Base-by-base conservation (phyloP, 2,797 vertebrate species). In the Pseudomugil gertrudae region DNA sequence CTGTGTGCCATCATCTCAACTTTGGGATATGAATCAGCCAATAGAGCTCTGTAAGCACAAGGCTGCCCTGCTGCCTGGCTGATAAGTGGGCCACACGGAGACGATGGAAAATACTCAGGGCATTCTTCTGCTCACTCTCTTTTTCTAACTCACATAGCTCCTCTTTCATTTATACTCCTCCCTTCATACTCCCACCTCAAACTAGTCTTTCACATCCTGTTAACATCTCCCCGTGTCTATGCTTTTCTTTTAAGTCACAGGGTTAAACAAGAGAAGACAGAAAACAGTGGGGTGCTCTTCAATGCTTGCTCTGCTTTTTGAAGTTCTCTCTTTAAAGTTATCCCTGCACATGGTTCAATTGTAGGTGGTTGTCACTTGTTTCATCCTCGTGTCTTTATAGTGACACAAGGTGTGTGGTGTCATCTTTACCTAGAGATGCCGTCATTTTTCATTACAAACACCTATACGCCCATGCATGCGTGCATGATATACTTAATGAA, bases 11-110 rank as follows among this genome's bases (percentile, higher is more conserved):
- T 82, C 79, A 75, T 81, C 84, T 83, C 76, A 45, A 64, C 83
- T 77, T 76, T 75, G 77, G 79, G 88, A 91, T 90, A 87, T 60
- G 80, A 91, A 89, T 92, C 89, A 89, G 78, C 85, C 85, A 87
- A 79, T 84, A 81, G 86, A 70, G 53, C 74, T 84, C 79, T 78
- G 76, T 82, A 75, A 85, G 86, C 90, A 84, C 64, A 70, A 79
- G 81, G 57, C 82, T 80, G 77, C 75, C 81, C 81, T 86, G 87
- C 87, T 80, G 78, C 78, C 74, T 69, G 47, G 32, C 77, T 84
- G 87, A 89, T 90, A 91, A 90, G 89, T 90, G 80, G 83, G 76
- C 85, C 84, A 84, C 87, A 89, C 82, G 77, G 80, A 80, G 74
- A 83, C 76, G 73, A 84, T 75, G 71, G 84, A 88, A 87, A 86